These are phyloP conservation scores for Metaphire vulgaris DNA, from an alignment of 1,140 invertebrate species.

Conservation along the genomic window DNA sequence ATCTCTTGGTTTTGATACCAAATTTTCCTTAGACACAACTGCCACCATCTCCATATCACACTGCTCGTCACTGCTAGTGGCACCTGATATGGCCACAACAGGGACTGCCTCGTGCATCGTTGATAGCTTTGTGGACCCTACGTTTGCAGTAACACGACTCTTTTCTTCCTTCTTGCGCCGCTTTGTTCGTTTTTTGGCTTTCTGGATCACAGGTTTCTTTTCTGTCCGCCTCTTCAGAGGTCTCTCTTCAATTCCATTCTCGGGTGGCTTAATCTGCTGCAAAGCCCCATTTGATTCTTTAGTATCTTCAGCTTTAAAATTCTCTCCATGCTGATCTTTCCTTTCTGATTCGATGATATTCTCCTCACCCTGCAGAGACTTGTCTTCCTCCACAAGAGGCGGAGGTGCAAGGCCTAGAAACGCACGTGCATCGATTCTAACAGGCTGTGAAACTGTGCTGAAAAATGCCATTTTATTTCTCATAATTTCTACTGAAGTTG, in stretches of 20 bases:
- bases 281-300: neutral
- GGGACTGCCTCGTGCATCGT: neutral
- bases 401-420: slow-evolving; percentile 26
- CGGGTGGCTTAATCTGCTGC: neutral
- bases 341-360: slow-evolving; percentile 26
- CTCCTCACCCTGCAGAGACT: slow-evolving; percentile 29
- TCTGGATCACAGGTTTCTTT: neutral
- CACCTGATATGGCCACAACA: neutral
- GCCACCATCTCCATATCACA: neutral
- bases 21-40: neutral
- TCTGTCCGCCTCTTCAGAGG: neutral
- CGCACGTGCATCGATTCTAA: slow-evolving; percentile 27
- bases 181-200: neutral
- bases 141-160: neutral
- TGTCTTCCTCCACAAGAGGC: slow-evolving; percentile 4
- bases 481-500: slow-evolving; percentile 18
- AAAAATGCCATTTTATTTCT: slow-evolving; percentile 28
- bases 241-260: neutral
- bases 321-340: neutral
- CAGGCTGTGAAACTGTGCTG: slow-evolving; percentile 23
- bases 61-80: neutral
- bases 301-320: neutral
- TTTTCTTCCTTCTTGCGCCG: neutral
- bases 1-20: slow-evolving; percentile 17
- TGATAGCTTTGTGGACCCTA: neutral